Evolutionary conservation across 2,888 invertebrate genomes (phyloP), one percentile per base, ranked within the genome.

Genomic region (Zhuqinia jingwanae): DNA sequence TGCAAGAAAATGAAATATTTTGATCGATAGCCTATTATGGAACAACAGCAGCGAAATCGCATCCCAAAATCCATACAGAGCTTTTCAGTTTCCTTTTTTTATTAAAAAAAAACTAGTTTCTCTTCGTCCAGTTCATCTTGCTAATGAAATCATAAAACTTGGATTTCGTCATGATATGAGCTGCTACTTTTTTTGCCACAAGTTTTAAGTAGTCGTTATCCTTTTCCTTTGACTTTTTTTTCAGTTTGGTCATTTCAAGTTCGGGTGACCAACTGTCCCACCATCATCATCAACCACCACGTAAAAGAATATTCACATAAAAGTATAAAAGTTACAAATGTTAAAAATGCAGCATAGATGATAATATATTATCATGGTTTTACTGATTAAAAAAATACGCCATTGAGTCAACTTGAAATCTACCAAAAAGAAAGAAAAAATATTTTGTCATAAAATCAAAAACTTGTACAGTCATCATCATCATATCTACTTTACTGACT

Each of bases 21-120:
- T 47, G 73, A 47, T 50, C 47, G 73, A 73, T 73, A 73, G 73
- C 50, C 73, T 13, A 45, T 73, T 73, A 73, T n/a, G 73, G 73
- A 45, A 73, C n/a, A 45, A 22, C 65, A 10, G 36, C 1, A 30
- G 30, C 20, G n/a, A 27, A 63, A 63, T 10, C 27, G 30, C 11
- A 36, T 36, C 27, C 30, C n/a, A 13, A 30, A 25, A 15, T 10
- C 27, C 36, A 65, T 42, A 15, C 2, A 11, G 36, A 36, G 8
- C 36, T 36, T 36, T 36, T 36, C 36, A 36, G n/a, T n/a, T n/a
- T n/a, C n/a, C n/a, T n/a, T n/a, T n/a, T n/a, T n/a, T n/a, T n/a
- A n/a, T n/a, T n/a, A n/a, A n/a, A n/a, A 53, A 11, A 53, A 53
- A 53, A 53, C 17, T 17, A 6, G 15, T 53, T 17, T 53, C 3